These are phyloP conservation scores for Lysiphlebus fabarum DNA, from an alignment of 1,140 invertebrate species.

Conservation along the genomic window DNA sequence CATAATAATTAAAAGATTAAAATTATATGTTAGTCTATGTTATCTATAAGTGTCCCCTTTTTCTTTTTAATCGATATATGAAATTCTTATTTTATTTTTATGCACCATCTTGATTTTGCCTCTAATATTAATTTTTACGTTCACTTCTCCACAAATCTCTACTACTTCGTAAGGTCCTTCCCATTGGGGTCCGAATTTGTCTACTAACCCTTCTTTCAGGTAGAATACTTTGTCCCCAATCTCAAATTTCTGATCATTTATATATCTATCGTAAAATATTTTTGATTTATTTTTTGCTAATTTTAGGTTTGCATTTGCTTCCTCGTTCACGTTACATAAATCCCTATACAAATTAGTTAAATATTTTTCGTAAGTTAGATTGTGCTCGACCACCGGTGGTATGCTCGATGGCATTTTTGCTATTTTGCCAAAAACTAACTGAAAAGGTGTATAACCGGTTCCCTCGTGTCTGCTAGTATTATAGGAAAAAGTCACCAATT, in stretches of 20 bases:
- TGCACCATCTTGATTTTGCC: no score
- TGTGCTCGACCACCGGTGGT: neutral
- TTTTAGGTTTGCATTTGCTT: slow-evolving; percentile 11
- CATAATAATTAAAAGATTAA: neutral
- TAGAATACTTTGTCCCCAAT: no score
- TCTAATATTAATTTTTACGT: slow-evolving; percentile 5
- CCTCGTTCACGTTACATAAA: neutral
- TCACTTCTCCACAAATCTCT: no score
- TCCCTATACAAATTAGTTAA: neutral
- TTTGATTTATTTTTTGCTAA: neutral
- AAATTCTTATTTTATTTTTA: neutral
- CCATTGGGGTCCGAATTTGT: no score
- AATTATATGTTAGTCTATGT: neutral
- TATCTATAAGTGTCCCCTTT: slow-evolving; percentile 1
- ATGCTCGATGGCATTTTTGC: no score
- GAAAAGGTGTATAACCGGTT: slow-evolving; percentile 8
- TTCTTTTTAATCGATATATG: neutral
- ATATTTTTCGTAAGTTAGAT: slow-evolving; percentile 15
- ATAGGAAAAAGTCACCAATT: slow-evolving; percentile 14
- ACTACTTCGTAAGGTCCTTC: no score
- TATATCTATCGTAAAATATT: no score
- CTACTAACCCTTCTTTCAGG: no score
- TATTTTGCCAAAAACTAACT: slow-evolving; percentile 12
- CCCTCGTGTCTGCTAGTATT: slow-evolving; percentile 17
- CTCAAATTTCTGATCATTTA: no score